These are phyloP conservation scores for Paracyclopina nana DNA, from an alignment of 1,140 invertebrate genomes.

Conservation along the genomic window DNA sequence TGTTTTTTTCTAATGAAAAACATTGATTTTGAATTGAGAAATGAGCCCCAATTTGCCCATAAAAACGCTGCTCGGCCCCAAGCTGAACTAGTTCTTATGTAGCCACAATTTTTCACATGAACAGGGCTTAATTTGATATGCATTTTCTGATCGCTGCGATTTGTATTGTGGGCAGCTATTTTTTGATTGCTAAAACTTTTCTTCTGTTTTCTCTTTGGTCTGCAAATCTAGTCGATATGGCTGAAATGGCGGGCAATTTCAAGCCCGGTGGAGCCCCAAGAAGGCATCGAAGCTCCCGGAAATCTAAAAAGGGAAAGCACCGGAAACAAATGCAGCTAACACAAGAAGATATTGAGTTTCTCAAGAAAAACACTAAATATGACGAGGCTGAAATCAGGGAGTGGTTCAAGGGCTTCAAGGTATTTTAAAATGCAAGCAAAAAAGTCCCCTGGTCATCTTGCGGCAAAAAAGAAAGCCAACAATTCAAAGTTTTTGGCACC, in stretches of 20 bases:
- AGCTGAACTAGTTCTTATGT: too few relatives aligned
- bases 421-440: conserved; percentile 8
- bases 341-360: conserved; percentile 11
- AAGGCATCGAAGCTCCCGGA: background rate
- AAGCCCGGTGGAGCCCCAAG: background rate
- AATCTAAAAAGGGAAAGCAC: background rate
- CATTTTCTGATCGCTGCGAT: too few relatives aligned
- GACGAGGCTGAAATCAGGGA: conserved; percentile 13
- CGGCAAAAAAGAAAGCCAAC: background rate
- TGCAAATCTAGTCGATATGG: background rate
- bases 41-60: too few relatives aligned
- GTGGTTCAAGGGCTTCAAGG: conserved; percentile 11
- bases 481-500: background rate
- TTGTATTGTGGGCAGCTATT: too few relatives aligned
- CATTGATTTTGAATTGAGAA: too few relatives aligned
- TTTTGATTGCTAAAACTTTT: too few relatives aligned
- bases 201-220: background rate
- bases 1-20: too few relatives aligned
- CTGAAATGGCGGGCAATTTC: background rate
- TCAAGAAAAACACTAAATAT: conserved; percentile 14
- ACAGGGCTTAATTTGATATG: too few relatives aligned
- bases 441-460: background rate
- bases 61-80: too few relatives aligned
- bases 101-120: too few relatives aligned
- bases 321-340: background rate